Base-by-base conservation (phyloP, 2,113 vertebrate species). In the Taxidea taxus region DNA sequence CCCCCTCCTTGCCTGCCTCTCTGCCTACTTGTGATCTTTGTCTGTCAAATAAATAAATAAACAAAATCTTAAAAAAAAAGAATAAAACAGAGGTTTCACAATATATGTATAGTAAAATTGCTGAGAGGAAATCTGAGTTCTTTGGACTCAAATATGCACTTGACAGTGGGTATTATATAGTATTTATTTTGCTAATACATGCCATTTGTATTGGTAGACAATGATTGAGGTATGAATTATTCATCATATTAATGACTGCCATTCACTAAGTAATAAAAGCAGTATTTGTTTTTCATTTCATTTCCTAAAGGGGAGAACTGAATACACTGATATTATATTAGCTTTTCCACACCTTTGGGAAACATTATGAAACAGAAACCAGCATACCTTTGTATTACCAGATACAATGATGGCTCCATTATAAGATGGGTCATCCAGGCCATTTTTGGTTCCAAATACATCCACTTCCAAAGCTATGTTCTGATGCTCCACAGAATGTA, bases 331-430 rank as follows among this genome's bases (percentile, higher is more conserved):
- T 39, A 49, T 14, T n/a, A 12, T 49, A 34, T 80, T 37, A 34
- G 47, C n/a, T 91, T 91, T 87, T 64, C 11, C 4, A 92, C 20
- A 37, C 3, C n/a, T 84, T 25, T 12, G 58, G 31, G 75, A 64
- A 74, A 77, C 44, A 15, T 54, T 18, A 42, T 37, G 27, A 68
- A 3, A 37, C 68, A n/a, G 31, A 96, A 49, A 56, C 23, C 44
- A 75, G 44, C 64, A 3, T 97, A 99, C 99, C 99, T 99, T 99
- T 97, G 95, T 97, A 96, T 99, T 98, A 58, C 98, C 98, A 0
- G 99, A 99, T 18, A 99, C 98, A 70, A 99, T 99, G 96, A 99
- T 99, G 88, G 99, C 99, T 37, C 99, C 99, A 6, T 99, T 99
- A 90, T 99, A 98, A 4, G 98, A 97, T 11, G 99, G 99, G 7